Evolutionary conservation across 2,888 invertebrate species (phyloP).

Genomic region (Chironomus tentans): DNA sequence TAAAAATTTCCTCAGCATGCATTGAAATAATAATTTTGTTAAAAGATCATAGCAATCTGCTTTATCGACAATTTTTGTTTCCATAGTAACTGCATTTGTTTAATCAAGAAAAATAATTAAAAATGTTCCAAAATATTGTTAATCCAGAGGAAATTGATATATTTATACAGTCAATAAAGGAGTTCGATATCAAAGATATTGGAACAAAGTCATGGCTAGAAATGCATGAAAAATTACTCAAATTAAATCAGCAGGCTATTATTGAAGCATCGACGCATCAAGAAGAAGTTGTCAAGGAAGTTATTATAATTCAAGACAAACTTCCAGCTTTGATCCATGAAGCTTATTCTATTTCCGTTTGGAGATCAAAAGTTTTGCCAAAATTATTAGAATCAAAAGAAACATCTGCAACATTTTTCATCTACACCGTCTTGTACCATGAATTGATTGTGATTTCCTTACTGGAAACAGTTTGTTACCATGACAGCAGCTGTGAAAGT

Average conservation of each 20-base stretch:
- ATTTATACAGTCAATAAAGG: slow-evolving; percentile 61
- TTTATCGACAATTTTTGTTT: background rate
- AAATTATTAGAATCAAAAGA: slow-evolving; percentile 58
- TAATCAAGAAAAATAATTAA: slow-evolving; percentile 4
- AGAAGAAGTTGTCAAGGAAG: slow-evolving; percentile 80
- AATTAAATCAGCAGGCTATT: slow-evolving; percentile 80
- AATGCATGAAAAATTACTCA: slow-evolving; percentile 71
- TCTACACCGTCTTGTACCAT: slow-evolving; percentile 71
- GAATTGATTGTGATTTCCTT: slow-evolving; percentile 72
- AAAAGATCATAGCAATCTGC: background rate
- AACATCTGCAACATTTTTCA: slow-evolving; percentile 60
- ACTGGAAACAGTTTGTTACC: slow-evolving; percentile 73
- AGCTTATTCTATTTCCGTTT: slow-evolving; percentile 70
- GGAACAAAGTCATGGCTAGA: slow-evolving; percentile 68
- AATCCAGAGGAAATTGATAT: slow-evolving; percentile 63
- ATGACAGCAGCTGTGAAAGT: slow-evolving; percentile 67
- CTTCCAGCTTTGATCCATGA: slow-evolving; percentile 72
- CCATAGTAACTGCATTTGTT: background rate
- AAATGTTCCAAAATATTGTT: slow-evolving; percentile 51
- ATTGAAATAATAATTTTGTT: no score
- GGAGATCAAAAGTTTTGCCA: slow-evolving; percentile 76
- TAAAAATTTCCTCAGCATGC: no score
- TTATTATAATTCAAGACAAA: slow-evolving; percentile 64
- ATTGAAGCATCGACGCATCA: slow-evolving; percentile 66
- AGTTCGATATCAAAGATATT: slow-evolving; percentile 55